Conservation (phyloP, 2,888 invertebrate genomes). For the Rhingia campestris region DNA sequence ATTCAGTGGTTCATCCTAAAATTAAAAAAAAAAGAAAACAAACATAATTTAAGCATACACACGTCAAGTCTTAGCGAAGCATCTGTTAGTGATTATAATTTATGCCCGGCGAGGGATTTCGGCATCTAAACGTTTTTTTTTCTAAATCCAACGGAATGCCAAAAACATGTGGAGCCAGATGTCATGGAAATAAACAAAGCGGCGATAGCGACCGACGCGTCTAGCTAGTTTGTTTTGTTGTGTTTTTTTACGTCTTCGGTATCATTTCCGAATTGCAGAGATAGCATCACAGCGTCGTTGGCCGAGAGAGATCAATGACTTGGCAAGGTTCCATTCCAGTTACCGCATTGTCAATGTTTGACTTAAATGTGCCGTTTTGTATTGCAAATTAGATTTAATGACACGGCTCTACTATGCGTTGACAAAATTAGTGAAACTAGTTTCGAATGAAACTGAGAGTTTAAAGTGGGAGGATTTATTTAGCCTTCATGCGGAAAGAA, state of each 20-base stretch:
- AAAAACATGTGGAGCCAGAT: conserved; percentile 36
- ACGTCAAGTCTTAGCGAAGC: background rate
- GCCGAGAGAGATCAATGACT: conserved; percentile 47
- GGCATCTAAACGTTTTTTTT: conserved; percentile 17
- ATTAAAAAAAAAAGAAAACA: conserved; percentile 60
- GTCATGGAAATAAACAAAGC: conserved; percentile 26
- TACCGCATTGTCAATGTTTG: conserved; percentile 17
- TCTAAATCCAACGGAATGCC: conserved; percentile 16
- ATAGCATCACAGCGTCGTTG: conserved; percentile 14
- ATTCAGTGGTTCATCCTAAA: conserved; percentile 82
- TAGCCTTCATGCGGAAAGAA: background rate
- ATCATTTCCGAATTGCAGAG: conserved; percentile 34
- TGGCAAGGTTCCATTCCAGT: conserved; percentile 35
- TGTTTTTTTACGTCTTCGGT: conserved; percentile 28
- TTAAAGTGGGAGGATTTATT: conserved; percentile 2
- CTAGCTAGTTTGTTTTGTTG: conserved; percentile 27
- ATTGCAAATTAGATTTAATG: conserved; percentile 42
- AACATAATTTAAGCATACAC: conserved; percentile 25
- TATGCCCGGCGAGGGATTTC: conserved; percentile 41
- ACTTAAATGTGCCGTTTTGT: conserved; percentile 30
- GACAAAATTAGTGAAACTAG: conserved; percentile 11
- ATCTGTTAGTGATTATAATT: conserved; percentile 34
- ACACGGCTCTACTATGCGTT: background rate
- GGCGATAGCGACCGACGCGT: background rate
- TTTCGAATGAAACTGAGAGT: conserved; percentile 14